phyloP scores from a whole-genome alignment of 1,140 invertebrate species.

The Nasonia longicornis region DNA sequence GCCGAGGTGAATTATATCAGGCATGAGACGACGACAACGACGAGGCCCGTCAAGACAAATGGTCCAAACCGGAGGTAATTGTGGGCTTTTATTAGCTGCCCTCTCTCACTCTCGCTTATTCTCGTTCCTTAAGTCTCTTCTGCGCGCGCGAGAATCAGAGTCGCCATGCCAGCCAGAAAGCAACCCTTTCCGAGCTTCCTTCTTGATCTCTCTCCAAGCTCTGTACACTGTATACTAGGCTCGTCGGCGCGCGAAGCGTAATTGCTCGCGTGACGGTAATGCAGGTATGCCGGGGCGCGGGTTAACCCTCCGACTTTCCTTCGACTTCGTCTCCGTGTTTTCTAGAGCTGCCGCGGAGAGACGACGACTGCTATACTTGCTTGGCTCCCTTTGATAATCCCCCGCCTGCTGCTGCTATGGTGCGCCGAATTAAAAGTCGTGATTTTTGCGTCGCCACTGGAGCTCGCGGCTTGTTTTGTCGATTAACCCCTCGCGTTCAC shows the following conservation, averaged over 20 bases:
- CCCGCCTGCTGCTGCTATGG: not conserved
- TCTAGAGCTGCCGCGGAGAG: not conserved
- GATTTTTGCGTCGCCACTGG: conserved; percentile 8
- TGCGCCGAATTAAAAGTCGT: not conserved
- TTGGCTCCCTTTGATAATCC: conserved; percentile 1
- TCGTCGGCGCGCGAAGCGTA: conserved; percentile 55
- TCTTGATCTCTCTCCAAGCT: conserved; percentile 15
- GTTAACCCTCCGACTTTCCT: not conserved
- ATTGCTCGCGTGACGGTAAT: conserved; percentile 68
- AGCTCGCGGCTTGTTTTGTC: conserved; percentile 23
- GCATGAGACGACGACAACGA: conserved; percentile 61
- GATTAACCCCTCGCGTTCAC: not conserved
- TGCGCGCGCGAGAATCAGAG: conserved; percentile 45
- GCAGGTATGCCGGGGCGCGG: conserved; percentile 54
- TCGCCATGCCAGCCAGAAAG: conserved; percentile 46
- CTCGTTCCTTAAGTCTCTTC: conserved; percentile 44
- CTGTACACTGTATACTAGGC: not conserved
- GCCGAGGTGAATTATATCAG: conserved; percentile 69
- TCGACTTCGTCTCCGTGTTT: not conserved
- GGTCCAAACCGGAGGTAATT: conserved; percentile 69
- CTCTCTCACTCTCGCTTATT: conserved; percentile 43
- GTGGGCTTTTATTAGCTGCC: conserved; percentile 69
- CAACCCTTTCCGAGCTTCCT: conserved; percentile 53
- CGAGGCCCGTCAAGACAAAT: conserved; percentile 66
- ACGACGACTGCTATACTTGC: not conserved